phyloP scores from a whole-genome alignment of 2,797 vertebrate genomes.

The Hipposideros larvatus region DNA sequence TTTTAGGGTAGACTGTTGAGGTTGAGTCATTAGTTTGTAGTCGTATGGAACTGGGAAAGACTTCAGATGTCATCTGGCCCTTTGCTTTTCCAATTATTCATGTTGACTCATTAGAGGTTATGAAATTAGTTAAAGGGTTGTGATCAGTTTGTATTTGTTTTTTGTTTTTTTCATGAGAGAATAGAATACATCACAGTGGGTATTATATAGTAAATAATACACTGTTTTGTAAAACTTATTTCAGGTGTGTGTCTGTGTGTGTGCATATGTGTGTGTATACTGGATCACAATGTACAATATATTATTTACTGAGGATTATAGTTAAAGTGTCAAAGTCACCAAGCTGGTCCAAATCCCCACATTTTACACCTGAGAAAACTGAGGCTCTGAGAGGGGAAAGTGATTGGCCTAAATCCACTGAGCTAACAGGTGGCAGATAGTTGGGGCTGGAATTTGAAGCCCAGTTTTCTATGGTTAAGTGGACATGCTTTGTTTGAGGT shows the following conservation, averaged over 20 bases:
- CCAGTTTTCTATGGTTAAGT: not conserved
- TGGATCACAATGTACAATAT: not conserved
- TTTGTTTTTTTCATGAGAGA: not conserved
- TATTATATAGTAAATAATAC: not conserved
- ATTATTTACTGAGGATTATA: conserved; percentile 44
- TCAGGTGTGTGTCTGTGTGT: not conserved
- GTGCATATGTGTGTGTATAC: not conserved
- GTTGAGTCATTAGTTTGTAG: not conserved
- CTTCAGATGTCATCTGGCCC: not conserved
- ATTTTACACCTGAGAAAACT: conserved; percentile 22
- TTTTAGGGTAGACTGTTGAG: not conserved
- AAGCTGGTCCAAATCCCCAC: not conserved
- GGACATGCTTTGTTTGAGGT: not conserved
- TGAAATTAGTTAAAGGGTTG: not conserved
- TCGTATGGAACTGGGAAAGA: not conserved
- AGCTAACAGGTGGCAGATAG: not conserved
- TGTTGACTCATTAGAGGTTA: not conserved
- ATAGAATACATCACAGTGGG: not conserved
- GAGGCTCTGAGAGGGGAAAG: not conserved
- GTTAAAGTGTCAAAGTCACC: not conserved
- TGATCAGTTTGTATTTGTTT: not conserved
- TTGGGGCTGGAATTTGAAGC: not conserved
- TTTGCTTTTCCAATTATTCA: conserved; percentile 31
- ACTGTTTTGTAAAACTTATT: conserved; percentile 9
- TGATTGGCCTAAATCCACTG: not conserved